Conservation (phyloP, 2,113 vertebrate species). For the Balaeniceps rex region DNA sequence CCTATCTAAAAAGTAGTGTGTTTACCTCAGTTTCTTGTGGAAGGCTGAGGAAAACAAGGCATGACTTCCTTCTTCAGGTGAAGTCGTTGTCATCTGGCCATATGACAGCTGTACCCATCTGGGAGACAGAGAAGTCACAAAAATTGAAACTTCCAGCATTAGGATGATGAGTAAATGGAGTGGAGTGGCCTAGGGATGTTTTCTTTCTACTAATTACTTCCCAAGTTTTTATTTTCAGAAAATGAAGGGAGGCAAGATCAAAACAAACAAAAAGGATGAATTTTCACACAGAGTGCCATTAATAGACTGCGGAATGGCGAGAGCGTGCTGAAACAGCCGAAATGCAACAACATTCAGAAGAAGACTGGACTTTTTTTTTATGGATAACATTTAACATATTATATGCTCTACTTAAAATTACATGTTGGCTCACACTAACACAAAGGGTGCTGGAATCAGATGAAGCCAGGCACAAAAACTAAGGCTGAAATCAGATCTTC, state of each 20-base stretch:
- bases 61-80: not conserved
- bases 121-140: not conserved
- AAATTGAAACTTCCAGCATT: not conserved
- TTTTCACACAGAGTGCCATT: not conserved
- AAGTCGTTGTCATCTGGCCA: not conserved
- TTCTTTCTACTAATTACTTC: not conserved
- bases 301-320: not conserved
- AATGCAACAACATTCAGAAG: not conserved
- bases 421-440: not conserved
- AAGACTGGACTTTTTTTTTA: not conserved
- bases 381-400: not conserved
- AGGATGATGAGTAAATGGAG: not conserved
- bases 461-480: not conserved
- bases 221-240: not conserved
- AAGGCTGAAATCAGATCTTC: not conserved
- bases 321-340: not conserved
- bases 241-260: not conserved
- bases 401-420: not conserved
- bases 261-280: not conserved
- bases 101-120: not conserved
- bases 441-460: not conserved
- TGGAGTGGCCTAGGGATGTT: not conserved
- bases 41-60: not conserved
- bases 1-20: not conserved
- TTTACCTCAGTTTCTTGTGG: not conserved